A percentile compares a stretch with the other conserved stretches of the same genome.
These are phyloP conservation scores for Acrobasis suavella DNA, from an alignment of 2,888 invertebrate species.

Conservation along the genomic window DNA sequence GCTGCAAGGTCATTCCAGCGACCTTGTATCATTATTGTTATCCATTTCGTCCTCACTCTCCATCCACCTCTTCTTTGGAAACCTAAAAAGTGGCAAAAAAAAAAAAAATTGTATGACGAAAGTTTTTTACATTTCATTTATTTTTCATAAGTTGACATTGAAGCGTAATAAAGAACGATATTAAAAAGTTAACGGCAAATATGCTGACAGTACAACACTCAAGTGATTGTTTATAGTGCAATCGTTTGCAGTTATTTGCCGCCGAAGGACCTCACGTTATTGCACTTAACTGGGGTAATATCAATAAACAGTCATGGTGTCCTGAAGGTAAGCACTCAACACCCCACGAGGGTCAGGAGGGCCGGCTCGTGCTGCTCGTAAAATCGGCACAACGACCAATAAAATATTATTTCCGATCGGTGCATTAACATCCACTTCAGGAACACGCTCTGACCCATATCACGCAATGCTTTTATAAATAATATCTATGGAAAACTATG, in stretches of 20 bases:
- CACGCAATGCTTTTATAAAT: slow-evolving; percentile 7
- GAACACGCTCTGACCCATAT: slow-evolving; percentile 7
- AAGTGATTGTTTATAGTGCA: neutral
- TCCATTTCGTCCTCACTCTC: no score
- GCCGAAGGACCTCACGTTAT: neutral
- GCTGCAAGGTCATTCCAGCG: no score
- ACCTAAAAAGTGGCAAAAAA: no score
- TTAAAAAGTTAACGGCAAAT: no score
- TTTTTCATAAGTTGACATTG: no score
- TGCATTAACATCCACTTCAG: slow-evolving; percentile 10
- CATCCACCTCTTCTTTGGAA: no score
- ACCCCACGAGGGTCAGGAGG: neutral
- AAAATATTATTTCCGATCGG: slow-evolving; percentile 16
- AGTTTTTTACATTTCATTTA: no score
- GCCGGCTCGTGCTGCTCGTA: neutral
- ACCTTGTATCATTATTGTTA: no score
- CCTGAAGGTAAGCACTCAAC: slow-evolving; percentile 3
- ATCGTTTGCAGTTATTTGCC: neutral
- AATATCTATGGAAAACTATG: neutral
- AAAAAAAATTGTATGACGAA: no score
- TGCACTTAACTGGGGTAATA: neutral
- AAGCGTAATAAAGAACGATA: no score
- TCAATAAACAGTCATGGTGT: neutral
- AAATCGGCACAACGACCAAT: slow-evolving; percentile 9
- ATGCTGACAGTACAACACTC: no score